phyloP scores from a whole-genome alignment of 2,113 vertebrate genomes.

The Glaucidium brasilianum region DNA sequence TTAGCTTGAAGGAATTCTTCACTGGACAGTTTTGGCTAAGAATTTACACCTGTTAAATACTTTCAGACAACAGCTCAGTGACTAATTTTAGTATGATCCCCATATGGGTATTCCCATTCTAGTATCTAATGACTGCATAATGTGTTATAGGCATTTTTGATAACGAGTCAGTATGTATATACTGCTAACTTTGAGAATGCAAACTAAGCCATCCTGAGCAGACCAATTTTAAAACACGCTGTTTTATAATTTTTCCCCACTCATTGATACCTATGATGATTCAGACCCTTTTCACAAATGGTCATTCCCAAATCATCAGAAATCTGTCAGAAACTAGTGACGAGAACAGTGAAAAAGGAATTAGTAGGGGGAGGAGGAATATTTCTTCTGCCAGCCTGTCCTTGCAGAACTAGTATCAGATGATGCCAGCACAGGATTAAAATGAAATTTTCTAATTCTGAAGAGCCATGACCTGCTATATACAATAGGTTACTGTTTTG shows the following conservation, averaged over 20 bases:
- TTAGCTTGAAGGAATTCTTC: constrained; percentile 32
- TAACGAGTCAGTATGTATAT: neutral
- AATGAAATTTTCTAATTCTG: neutral
- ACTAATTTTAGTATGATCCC: neutral
- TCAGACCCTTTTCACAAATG: neutral
- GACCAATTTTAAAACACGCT: neutral
- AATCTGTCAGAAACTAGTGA: neutral
- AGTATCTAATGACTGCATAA: neutral
- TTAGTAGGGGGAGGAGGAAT: neutral
- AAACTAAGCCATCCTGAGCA: neutral
- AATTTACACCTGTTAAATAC: constrained; percentile 12
- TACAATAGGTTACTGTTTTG: neutral
- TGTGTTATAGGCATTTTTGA: neutral
- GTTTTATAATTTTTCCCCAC: neutral
- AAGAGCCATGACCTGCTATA: neutral
- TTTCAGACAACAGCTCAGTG: neutral
- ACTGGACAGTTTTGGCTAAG: neutral
- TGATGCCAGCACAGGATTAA: neutral
- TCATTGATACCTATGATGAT: neutral
- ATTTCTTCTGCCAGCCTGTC: neutral
- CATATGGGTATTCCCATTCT: neutral
- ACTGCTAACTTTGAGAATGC: neutral
- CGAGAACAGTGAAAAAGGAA: neutral
- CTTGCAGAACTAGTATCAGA: neutral
- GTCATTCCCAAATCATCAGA: neutral